Conservation (phyloP, 2,113 vertebrate genomes). For the Mirza zaza region DNA sequence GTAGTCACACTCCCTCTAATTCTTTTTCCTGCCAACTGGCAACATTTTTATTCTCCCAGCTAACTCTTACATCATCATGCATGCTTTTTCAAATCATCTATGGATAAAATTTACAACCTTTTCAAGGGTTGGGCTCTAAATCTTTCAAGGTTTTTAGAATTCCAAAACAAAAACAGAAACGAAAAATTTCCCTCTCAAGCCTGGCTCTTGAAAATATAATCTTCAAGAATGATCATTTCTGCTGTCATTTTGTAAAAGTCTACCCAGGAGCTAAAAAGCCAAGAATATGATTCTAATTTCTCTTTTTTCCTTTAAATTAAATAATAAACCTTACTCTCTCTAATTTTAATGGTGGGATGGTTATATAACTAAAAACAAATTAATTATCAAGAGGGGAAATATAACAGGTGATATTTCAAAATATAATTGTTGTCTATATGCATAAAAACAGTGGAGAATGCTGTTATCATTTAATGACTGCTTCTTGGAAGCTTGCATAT, state of each 20-base stretch:
- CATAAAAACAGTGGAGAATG: background rate
- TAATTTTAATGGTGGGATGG: background rate
- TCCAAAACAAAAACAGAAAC: background rate
- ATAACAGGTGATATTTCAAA: conserved; percentile 37
- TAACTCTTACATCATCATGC: background rate
- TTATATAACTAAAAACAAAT: background rate
- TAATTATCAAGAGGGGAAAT: background rate
- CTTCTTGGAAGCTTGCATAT: conserved; percentile 24
- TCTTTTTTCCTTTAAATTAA: background rate
- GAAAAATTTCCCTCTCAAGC: background rate
- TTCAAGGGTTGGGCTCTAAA: background rate
- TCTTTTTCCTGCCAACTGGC: background rate
- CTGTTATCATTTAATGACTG: conserved; percentile 6
- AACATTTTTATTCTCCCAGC: background rate
- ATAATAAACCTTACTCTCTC: background rate
- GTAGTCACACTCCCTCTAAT: background rate
- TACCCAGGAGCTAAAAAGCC: background rate
- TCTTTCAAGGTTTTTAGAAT: background rate
- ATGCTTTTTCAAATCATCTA: background rate
- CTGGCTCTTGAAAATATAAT: background rate
- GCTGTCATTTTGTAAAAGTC: background rate
- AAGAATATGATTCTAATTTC: background rate
- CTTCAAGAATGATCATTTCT: background rate
- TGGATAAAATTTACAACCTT: background rate
- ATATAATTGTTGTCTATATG: background rate